phyloP scores from a whole-genome alignment of 2,888 invertebrate genomes.

The Cheilosia scutellata region DNA sequence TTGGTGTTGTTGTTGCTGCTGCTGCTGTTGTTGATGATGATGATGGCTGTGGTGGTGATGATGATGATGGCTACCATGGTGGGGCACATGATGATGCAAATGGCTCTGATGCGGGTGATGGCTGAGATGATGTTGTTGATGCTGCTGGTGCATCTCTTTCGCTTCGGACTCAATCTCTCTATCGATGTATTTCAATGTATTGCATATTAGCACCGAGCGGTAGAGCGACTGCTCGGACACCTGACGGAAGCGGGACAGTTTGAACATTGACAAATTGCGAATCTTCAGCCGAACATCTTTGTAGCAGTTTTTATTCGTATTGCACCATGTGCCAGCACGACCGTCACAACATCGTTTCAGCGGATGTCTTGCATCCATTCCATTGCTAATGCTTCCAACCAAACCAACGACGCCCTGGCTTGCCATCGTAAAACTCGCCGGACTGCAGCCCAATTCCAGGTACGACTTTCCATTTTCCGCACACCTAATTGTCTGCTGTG shows the following conservation, averaged over 20 bases:
- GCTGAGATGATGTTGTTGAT: slow-evolving; percentile 75
- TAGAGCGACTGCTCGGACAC: slow-evolving; percentile 95
- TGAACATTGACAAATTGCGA: slow-evolving; percentile 96
- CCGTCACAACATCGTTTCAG: slow-evolving; percentile 88
- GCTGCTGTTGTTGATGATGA: slow-evolving; percentile 77
- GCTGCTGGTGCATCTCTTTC: slow-evolving; percentile 82
- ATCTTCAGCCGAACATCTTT: slow-evolving; percentile 94
- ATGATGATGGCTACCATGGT: slow-evolving; percentile 79
- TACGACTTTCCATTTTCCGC: slow-evolving; percentile 96
- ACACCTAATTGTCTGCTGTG: slow-evolving; percentile 93
- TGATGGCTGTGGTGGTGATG: slow-evolving; percentile 68
- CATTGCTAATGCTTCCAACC: slow-evolving; percentile 50
- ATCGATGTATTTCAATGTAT: slow-evolving; percentile 94
- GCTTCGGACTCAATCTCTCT: slow-evolving; percentile 93
- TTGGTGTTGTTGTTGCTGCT: slow-evolving; percentile 61
- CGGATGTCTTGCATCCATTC: slow-evolving; percentile 81
- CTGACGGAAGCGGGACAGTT: slow-evolving; percentile 93
- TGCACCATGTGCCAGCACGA: slow-evolving; percentile 90
- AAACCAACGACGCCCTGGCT: slow-evolving; percentile 49
- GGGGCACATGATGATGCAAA: slow-evolving; percentile 80
- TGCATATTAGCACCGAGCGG: slow-evolving; percentile 96
- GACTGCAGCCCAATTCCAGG: slow-evolving; percentile 91
- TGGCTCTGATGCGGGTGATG: slow-evolving; percentile 78
- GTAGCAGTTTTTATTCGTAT: slow-evolving; percentile 91
- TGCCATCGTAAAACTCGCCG: slow-evolving; percentile 79